These are phyloP conservation scores for Myotis findleyi DNA, from an alignment of 2,797 vertebrate genomes.

Conservation along the genomic window DNA sequence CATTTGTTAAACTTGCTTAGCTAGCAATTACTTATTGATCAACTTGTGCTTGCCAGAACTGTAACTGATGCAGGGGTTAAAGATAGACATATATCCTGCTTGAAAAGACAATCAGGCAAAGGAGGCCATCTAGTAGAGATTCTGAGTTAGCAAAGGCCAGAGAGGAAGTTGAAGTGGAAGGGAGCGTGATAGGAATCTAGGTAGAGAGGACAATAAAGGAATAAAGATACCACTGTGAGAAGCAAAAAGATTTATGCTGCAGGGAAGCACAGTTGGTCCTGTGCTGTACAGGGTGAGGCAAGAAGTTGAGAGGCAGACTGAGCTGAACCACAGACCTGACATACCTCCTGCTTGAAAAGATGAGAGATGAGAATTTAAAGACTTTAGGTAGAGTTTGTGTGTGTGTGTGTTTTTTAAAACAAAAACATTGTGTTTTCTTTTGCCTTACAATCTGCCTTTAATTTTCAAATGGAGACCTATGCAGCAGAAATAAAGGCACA, in stretches of 20 bases:
- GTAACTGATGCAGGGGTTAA: neutral
- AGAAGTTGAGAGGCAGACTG: neutral
- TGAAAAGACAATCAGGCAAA: neutral
- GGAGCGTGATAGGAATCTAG: neutral
- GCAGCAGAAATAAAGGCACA: neutral
- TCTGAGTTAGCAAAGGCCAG: neutral
- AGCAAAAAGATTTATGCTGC: neutral
- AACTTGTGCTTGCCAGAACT: neutral
- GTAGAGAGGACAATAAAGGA: neutral
- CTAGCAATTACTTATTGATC: slow-evolving; percentile 9
- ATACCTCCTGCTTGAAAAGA: neutral
- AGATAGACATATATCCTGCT: neutral
- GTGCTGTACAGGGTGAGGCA: neutral
- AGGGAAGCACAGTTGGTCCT: neutral
- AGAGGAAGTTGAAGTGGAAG: neutral
- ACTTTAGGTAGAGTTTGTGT: neutral
- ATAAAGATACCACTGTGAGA: neutral
- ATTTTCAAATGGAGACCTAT: neutral
- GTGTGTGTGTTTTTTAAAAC: slow-evolving; percentile 43
- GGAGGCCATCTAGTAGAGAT: neutral
- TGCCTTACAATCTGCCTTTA: slow-evolving; percentile 38
- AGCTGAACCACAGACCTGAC: neutral
- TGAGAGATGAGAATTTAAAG: neutral
- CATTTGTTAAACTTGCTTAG: neutral
- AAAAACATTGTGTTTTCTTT: neutral